Evolutionary conservation across 2,113 vertebrate species (phyloP), one percentile per base, ranked within the genome.

Genomic region (Centropristis striata): DNA sequence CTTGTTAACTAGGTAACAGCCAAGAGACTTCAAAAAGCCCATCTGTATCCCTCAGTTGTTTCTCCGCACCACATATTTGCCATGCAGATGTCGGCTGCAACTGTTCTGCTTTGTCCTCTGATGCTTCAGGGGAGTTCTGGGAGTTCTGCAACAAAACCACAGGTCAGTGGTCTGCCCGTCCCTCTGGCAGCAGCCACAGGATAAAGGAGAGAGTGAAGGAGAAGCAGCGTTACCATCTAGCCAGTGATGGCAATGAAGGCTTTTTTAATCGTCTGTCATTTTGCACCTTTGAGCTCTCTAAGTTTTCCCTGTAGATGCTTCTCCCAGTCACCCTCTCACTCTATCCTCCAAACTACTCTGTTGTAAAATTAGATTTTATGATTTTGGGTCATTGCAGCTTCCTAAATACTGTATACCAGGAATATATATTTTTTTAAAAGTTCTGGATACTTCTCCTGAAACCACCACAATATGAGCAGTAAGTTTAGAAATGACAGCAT

Each of bases 1-100:
- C 73, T 84, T 88, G 82, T 85, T 82, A 71, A 61, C 18, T 66
- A 85, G 64, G 76, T 80, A 84, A 78, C 27, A 81, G 78, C 80
- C 51, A 53, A 71, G 69, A 73, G 78, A 78, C 68, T 80, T 81
- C 58, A 76, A 75, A 89, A 83, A 46, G 1, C 42, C 69, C 61
- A 37, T 84, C 85, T 87, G 83, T 21, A 58, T 78, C 41, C 14
- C 15, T 72, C 54, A 20, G 61, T 80, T 25, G 28, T 46, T 68
- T 41, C 23, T 60, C 28, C 63, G 27, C 63, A 51, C 81, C 36
- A 16, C 61, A 42, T 14, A 42, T 14, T 72, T 13, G 1, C 67
- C 54, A 15, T 77, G 44, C 79, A 85, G 81, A 89, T 84, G 81
- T 87, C 70, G 58, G 37, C 59, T 25, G 61, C 61, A 81, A 75